Base-by-base conservation (phyloP, 2,888 invertebrate species). In the Cosmia pyralina region DNA sequence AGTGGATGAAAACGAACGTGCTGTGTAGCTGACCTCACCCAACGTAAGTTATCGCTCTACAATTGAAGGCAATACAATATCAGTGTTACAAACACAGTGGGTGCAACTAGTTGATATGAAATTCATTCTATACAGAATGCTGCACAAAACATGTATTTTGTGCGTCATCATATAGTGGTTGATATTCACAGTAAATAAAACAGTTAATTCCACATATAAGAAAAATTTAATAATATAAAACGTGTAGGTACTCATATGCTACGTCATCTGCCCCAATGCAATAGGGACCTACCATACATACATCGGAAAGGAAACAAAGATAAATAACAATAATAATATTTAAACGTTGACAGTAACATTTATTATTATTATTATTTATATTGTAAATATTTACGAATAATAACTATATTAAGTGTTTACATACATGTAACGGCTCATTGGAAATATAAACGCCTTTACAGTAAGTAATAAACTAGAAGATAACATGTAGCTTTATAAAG, bases 151-250 rank as follows among this genome's bases (percentile, higher is more conserved):
- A 48, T 38, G 10, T 22, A 22, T 22, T 19, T 10, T 50, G 34
- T 22, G 22, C 5, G 5, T 7, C 5, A n/a, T 8, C 15, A 44
- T n/a, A n/a, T 2, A 8, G 10, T 38, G 6, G 8, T 15, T n/a
- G 6, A 46, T 7, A 13, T 19, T 62, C 8, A 1, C 2, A 48
- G 4, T 38, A 81, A 91, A 88, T 88, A 80, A 92, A 91, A 90
- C 82, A 70, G 46, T 60, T 34, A n/a, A 50, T 52, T 90, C 91
- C 94, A 95, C 95, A 95, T 95, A 94, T 94, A 94, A 95, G 94
- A 95, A 95, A 94, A 94, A 89, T 95, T 92, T 95, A 95, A 94
- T 95, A 94, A 92, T 95, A 95, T 91, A 94, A 95, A 95, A 95
- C 93, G 93, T 93, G 88, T 88, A n/a, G n/a, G n/a, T n/a, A n/a